Conservation (phyloP, 92 coral and sea anemone species). For the Actinostola sp. region DNA sequence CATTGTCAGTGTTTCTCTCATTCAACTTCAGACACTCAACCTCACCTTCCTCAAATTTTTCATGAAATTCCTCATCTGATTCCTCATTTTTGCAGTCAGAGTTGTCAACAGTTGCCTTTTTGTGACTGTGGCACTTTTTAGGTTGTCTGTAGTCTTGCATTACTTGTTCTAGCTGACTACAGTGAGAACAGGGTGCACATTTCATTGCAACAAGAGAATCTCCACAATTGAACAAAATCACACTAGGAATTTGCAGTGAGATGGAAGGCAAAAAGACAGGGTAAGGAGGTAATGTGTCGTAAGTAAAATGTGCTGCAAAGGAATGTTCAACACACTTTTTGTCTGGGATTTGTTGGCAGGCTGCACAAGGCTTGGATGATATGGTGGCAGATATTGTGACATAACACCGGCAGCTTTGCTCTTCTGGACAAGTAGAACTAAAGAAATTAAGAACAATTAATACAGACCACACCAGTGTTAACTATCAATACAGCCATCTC, state of each 20-base stretch:
- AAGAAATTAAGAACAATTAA: neutral
- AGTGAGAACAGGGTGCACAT: conserved; percentile 25
- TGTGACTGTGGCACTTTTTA: neutral
- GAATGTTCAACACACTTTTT: conserved; percentile 62
- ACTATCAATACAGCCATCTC: no score
- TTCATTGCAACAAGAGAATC: conserved; percentile 79
- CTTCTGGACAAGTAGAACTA: conserved; percentile 40
- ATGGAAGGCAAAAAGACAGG: conserved; percentile 74
- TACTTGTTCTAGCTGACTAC: conserved; percentile 18
- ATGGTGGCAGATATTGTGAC: conserved; percentile 81
- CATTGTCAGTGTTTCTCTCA: no score
- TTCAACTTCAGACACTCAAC: no score
- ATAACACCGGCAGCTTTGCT: conserved; percentile 71
- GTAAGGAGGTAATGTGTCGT: conserved; percentile 79
- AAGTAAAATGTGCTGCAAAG: conserved; percentile 72
- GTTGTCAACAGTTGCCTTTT: no score
- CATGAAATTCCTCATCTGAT: neutral
- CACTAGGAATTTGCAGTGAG: conserved; percentile 66
- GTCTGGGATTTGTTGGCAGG: conserved; percentile 27
- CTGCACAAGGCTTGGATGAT: conserved; percentile 53
- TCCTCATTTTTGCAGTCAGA: neutral
- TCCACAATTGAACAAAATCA: conserved; percentile 76
- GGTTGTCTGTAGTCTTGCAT: conserved; percentile 23
- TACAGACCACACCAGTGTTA: no score
- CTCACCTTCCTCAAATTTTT: no score